Conservation (phyloP, 2,888 invertebrate species). For the Pristionchus maxplancki region DNA sequence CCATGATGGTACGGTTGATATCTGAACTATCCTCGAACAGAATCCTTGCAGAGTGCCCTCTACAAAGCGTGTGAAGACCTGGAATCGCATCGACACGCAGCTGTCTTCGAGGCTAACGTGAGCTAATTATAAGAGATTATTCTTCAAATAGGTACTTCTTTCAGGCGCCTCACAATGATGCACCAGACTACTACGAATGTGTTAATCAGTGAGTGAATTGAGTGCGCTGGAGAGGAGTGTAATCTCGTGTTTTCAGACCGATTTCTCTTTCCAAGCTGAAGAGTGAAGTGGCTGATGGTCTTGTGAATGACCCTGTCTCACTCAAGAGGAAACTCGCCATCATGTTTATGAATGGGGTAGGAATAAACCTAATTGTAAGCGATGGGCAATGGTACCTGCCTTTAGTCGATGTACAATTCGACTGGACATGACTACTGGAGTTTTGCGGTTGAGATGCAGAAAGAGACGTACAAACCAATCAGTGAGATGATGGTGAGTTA, state of each 20-base stretch:
- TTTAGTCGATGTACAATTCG: slow-evolving; percentile 50
- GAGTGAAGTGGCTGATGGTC: neutral
- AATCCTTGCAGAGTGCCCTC: neutral
- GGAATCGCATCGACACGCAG: neutral
- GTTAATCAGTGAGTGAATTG: neutral
- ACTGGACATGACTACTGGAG: slow-evolving; percentile 10
- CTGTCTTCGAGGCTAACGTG: neutral
- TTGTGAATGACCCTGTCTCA: neutral
- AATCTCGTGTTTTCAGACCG: neutral
- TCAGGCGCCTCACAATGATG: neutral
- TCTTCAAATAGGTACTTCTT: too few species aligned
- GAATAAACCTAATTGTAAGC: too few species aligned
- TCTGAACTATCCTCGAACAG: too few species aligned
- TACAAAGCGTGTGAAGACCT: neutral
- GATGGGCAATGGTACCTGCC: too few species aligned
- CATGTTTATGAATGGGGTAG: slow-evolving; percentile 49
- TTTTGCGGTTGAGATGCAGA: neutral
- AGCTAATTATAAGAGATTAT: too few species aligned
- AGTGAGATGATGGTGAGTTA: neutral
- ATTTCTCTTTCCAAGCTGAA: neutral
- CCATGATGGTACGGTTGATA: neutral
- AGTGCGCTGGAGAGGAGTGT: too few species aligned
- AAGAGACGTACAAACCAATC: slow-evolving; percentile 1
- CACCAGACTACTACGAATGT: slow-evolving; percentile 31
- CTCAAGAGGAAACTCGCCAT: neutral